Evolutionary conservation across 2,888 invertebrate species (phyloP), one percentile per base, ranked within the genome.

Genomic region (Empis livida): DNA sequence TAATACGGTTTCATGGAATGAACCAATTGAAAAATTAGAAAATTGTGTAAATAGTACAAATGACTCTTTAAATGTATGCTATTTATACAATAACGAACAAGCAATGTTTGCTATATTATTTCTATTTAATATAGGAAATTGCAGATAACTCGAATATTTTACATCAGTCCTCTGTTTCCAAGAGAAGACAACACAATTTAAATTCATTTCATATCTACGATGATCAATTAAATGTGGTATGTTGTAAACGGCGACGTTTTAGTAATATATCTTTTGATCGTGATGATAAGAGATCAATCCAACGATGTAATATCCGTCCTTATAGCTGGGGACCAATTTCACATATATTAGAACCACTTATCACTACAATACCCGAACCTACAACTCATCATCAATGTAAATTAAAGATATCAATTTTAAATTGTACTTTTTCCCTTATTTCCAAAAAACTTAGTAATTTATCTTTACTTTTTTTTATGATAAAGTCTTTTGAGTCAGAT

Each of bases 311-410:
- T 58, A 6, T 51, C 57, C 43, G 70, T 16, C 64, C 67, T 8
- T 62, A 62, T 44, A 70, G 69, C 53, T 70, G 70, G 69, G 70
- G 68, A 48, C 70, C 68, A 14, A 59, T 65, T 31, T 66, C 65
- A 59, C 67, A 62, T 56, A 59, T 56, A 49, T 75, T 85, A 53
- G 82, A 84, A 56, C 88, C 89, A 49, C 73, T 87, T 63, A 76
- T 84, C 62, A 83, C 85, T 54, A 80, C 81, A 61, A 81, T 84
- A 54, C 84, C 82, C 56, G 8, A 27, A 27, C 78, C 79, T 48
- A 73, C 75, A 61, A 90, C 90, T 57, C 91, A 92, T 76, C 91
- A 91, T 68, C 89, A 88, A 76, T 92, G 92, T 92, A 91, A 84
- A 66, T 68, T 32, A 2, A 20, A 27, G 23, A 27, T 32, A 6